Percentiles rank a stretch among this genome's conserved stretches.
Conservation (phyloP, 2,113 vertebrate genomes). For the Eudorcas thomsonii region DNA sequence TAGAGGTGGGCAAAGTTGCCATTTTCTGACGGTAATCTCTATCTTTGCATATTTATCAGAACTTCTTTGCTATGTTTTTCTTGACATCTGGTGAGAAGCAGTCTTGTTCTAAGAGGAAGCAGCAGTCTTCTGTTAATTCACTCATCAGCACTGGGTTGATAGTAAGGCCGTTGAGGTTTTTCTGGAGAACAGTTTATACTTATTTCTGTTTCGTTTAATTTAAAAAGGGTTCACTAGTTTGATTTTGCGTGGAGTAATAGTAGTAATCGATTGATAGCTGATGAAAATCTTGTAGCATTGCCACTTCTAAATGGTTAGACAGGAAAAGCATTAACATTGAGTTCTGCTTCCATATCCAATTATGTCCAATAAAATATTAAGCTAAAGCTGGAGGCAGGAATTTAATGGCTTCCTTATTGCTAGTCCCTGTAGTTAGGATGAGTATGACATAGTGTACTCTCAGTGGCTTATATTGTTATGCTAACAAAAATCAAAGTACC, state of each 20-base stretch:
- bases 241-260: background rate
- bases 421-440: background rate
- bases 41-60: background rate
- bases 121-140: background rate
- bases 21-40: background rate
- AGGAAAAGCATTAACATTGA: background rate
- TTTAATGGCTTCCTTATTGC: slow-evolving; percentile 50
- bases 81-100: slow-evolving; percentile 2
- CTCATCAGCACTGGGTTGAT: background rate
- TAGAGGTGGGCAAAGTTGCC: background rate
- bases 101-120: background rate
- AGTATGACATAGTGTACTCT: background rate
- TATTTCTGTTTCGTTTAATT: background rate
- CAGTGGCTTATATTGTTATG: background rate
- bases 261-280: background rate
- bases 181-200: slow-evolving; percentile 10
- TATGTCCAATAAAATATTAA: background rate
- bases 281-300: background rate
- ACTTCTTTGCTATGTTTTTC: background rate
- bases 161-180: background rate
- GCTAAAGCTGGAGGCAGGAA: background rate
- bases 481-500: slow-evolving; percentile 19
- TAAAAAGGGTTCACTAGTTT: background rate
- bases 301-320: slow-evolving; percentile 10
- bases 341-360: background rate